These are phyloP conservation scores for Bombus vancouverensis DNA, from an alignment of 1,140 invertebrate species.

Conservation along the genomic window DNA sequence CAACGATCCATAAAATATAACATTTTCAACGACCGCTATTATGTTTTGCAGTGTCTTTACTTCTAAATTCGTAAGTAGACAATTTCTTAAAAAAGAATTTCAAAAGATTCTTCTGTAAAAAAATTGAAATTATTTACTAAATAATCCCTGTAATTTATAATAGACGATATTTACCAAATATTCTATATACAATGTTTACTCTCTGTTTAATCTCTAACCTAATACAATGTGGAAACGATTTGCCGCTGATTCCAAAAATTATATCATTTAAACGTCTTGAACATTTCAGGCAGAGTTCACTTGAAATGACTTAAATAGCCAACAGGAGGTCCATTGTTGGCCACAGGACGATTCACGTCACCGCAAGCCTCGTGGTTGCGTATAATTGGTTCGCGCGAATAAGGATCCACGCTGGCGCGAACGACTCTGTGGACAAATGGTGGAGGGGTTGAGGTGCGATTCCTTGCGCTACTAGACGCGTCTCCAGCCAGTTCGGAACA, in stretches of 20 bases:
- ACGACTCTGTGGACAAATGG: not conserved
- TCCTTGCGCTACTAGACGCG: constrained; percentile 28
- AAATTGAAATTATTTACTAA: not conserved
- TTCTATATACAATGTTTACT: not conserved
- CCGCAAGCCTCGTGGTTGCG: not conserved
- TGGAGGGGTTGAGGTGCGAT: not conserved
- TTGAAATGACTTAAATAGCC: not conserved
- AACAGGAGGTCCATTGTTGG: not conserved
- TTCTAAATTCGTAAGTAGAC: no score
- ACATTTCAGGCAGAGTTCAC: not conserved
- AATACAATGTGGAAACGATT: not conserved
- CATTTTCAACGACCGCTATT: no score
- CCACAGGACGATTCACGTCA: not conserved
- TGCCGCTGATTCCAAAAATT: not conserved
- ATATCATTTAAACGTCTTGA: not conserved
- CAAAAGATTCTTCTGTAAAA: not conserved
- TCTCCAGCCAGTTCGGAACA: constrained; percentile 37
- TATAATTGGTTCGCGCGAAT: not conserved
- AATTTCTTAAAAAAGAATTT: no score
- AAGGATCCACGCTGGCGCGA: constrained; percentile 5
- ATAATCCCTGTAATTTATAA: not conserved
- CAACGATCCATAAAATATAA: no score
- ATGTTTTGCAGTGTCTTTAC: no score
- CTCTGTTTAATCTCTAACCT: not conserved
- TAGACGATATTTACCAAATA: not conserved